Evolutionary conservation across 2,797 vertebrate species (phyloP).

Genomic region (Epinephelus malabaricus): DNA sequence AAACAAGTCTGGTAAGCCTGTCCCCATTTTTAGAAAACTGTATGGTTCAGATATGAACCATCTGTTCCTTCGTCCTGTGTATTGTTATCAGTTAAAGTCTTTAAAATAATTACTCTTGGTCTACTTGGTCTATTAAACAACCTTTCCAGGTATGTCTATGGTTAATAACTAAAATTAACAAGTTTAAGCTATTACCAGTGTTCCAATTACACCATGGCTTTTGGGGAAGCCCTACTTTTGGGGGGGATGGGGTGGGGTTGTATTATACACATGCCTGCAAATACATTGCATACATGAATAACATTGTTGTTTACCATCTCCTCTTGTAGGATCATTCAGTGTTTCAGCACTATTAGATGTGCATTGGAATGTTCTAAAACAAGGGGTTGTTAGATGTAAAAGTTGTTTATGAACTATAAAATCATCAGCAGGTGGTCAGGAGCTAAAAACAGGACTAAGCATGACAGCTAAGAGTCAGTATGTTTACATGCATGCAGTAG

Average conservation of each 20-base stretch:
- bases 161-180: not conserved
- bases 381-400: not conserved
- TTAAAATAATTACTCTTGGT: not conserved
- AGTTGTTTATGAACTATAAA: not conserved
- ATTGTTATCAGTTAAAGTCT: not conserved
- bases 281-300: not conserved
- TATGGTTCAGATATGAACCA: no score
- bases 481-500: no score
- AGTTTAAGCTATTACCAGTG: no score
- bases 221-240: no score
- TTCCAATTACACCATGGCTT: no score
- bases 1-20: no score
- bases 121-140: not conserved
- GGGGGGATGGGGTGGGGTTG: no score
- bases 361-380: not conserved
- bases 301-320: not conserved
- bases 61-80: not conserved
- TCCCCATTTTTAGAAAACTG: no score
- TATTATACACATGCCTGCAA: no score
- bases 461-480: not conserved
- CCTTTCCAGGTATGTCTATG: not conserved
- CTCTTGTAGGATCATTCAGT: not conserved
- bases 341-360: not conserved
- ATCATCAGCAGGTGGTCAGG: not conserved
- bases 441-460: not conserved